Conservation (phyloP, 2,797 vertebrate species). For the Oryzias sinensis region DNA sequence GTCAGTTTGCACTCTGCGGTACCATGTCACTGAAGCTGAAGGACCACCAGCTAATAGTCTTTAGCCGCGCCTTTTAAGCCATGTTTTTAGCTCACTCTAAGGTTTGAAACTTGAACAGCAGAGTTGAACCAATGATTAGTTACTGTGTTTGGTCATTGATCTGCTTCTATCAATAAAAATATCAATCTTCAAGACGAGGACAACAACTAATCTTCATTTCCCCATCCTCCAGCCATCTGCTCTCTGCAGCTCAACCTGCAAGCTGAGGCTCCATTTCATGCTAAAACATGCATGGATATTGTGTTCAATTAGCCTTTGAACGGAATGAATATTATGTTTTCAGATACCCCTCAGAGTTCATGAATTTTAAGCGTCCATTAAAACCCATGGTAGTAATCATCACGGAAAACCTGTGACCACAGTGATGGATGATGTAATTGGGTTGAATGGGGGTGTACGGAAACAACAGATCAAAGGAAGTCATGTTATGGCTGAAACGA, state of each 20-base stretch:
- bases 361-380: conserved; percentile 64
- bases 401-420: conserved; percentile 44
- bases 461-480: conserved; percentile 28
- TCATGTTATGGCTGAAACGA: conserved; percentile 24
- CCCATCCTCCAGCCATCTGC: conserved; percentile 21
- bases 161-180: conserved; percentile 33
- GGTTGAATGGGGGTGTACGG: conserved; percentile 45
- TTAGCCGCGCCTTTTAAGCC: too few species aligned
- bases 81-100: conserved; percentile 22
- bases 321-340: conserved; percentile 41
- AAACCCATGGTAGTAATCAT: conserved; percentile 46
- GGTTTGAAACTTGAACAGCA: conserved; percentile 35
- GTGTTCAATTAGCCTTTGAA: conserved; percentile 49
- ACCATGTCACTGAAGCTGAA: conserved; percentile 11
- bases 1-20: conserved; percentile 9
- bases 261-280: conserved; percentile 31
- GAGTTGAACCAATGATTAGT: conserved; percentile 35
- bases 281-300: conserved; percentile 39
- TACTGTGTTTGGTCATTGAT: conserved; percentile 42
- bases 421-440: conserved; percentile 57
- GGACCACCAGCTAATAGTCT: conserved; percentile 4
- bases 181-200: conserved; percentile 42
- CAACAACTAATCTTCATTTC: conserved; percentile 25
- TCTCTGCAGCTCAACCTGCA: conserved; percentile 16
- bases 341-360: conserved; percentile 38